Evolutionary conservation across 1,140 invertebrate genomes (phyloP), one percentile per base, ranked within the genome.

Genomic region (Chelonus insularis): DNA sequence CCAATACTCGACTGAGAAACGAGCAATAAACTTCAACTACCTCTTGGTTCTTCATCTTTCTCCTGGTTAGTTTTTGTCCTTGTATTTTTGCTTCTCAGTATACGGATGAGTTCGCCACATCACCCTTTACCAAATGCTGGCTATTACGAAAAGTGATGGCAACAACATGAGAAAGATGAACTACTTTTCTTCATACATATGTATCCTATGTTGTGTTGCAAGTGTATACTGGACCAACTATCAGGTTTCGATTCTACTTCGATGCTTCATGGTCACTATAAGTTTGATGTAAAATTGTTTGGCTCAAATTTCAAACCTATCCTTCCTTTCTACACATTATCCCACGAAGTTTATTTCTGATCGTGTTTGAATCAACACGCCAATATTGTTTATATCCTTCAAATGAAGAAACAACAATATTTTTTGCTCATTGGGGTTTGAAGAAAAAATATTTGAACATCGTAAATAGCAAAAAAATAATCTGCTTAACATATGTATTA

Each of bases 241-340:
- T 74, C 68, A 72, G 69, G 71, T 75, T 74, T 75, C 69, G 68
- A 74, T 77, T 76, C 67, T 58, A 51, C 52, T 45, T 55, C 39
- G 39, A 43, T 61, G 59, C 47, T 14, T 51, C 36, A 34, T 14
- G n/a, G 14, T 3, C 48, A 2, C 23, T 2, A 9, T 12, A 14
- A 51, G 21, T 23, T 12, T 29, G 9, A 11, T 4, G 11, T n/a
- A 34, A 34, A 36, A 23, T 59, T 36, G n/a, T n/a, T n/a, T n/a
- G n/a, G n/a, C n/a, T 32, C 43, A 8, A 18, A 47, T 41, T 56
- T 21, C 20, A 20, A n/a, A 25, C n/a, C 18, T 14, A 20, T 39
- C 20, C 21, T 12, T 20, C 41, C 14, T 43, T 21, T 41, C n/a
- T 29, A 8, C 4, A 12, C 23, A 11, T 54, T 16, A 8, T 37